phyloP scores from a whole-genome alignment of 2,888 invertebrate species.

The Galerucella nymphaeae region DNA sequence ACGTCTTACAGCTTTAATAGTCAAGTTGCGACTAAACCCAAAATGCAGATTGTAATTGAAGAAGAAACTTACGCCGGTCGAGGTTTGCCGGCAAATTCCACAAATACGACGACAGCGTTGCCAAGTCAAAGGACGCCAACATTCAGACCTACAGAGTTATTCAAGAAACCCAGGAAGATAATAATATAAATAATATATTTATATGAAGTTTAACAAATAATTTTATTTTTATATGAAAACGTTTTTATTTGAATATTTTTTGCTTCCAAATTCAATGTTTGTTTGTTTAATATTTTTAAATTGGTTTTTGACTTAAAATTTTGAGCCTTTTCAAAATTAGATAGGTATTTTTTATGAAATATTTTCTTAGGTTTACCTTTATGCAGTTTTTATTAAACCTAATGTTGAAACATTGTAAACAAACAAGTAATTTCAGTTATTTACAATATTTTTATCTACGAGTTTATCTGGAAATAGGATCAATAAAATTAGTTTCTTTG shows the following conservation, averaged over 20 bases:
- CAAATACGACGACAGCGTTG: slow-evolving; percentile 29
- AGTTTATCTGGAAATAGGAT: too few relatives aligned
- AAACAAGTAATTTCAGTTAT: too few relatives aligned
- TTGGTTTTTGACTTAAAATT: background rate
- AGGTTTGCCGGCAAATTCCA: slow-evolving; percentile 38
- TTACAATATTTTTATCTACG: too few relatives aligned
- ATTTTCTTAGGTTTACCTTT: too few relatives aligned
- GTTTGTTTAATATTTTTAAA: too few relatives aligned
- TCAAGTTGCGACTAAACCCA: slow-evolving; percentile 57
- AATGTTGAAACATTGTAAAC: too few relatives aligned
- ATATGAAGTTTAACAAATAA: too few relatives aligned
- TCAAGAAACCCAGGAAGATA: background rate
- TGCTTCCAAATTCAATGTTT: too few relatives aligned
- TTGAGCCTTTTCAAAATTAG: background rate
- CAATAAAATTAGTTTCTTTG: too few relatives aligned
- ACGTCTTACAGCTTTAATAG: slow-evolving; percentile 58
- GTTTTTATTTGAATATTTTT: too few relatives aligned
- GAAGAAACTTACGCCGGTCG: slow-evolving; percentile 39
- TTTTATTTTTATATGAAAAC: background rate
- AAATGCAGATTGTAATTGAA: slow-evolving; percentile 36
- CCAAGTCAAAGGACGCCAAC: slow-evolving; percentile 9
- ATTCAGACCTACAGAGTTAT: background rate
- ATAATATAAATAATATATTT: background rate
- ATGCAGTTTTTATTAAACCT: too few relatives aligned
- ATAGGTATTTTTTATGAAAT: background rate